Base-by-base conservation (phyloP, 2,888 invertebrate genomes). In the Noctua pronuba region DNA sequence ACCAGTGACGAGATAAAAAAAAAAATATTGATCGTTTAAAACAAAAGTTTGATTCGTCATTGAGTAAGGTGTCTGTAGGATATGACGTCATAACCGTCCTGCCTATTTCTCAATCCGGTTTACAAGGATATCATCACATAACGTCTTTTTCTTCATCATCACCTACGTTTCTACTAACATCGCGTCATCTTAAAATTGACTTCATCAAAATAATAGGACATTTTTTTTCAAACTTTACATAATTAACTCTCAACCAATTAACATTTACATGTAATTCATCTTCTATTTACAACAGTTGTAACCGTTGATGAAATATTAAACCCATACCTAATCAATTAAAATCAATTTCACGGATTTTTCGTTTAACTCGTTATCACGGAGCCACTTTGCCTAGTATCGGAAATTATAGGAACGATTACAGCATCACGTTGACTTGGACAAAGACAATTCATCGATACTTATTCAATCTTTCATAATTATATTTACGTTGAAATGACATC, bases 291-390 rank as follows among this genome's bases (percentile, higher is more conserved):
- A 82, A 68, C n/a, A 60, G 67, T 68, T 75, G 76, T 62, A 46
- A 21, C 38, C n/a, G 31, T 75, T 67, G 67, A 75, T 62, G 66
- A 81, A 82, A 16, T 46, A 60, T 75, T 67, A 67, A 75, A 62
- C 11, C 66, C 58, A 35, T 68, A 49, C 28, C 35, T 4, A 83
- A 81, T 83, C 55, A 55, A 83, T 83, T 78, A 68, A 49, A 83
- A 70, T 55, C 55, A n/a, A 77, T 83, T 70, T 77, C 77, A 66
- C 77, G 79, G 75, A 3, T 82, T 52, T 67, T 35, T 35, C 35
- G 60, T 64, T 75, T 60, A 80, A 28, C 66, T 75, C 24, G 35
- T 35, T 81, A 75, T 44, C 74, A 60, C 28, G 35, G 60, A n/a
- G 21, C 52, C n/a, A 13, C 21, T 71, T 80, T 75, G 18, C 28